Base-by-base conservation (phyloP, 2,888 invertebrate genomes). In the Endotricha flammealis region DNA sequence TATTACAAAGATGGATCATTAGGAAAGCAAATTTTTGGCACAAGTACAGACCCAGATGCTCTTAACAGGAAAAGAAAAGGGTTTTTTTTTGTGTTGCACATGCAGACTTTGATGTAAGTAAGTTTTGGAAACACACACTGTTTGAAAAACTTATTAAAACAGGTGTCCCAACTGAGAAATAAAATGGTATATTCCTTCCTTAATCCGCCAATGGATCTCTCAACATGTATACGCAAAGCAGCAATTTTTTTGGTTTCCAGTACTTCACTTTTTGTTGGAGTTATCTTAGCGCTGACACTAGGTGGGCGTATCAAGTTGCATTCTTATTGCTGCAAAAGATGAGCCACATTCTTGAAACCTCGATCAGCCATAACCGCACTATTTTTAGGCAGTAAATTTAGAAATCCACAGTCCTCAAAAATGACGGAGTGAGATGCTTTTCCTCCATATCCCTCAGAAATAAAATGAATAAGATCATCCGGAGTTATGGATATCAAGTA, bases 401-500 rank as follows among this genome's bases (percentile, higher is more conserved):
- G 10, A 36, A 44, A 37, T 13, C 23, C 39, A 12, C 46, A 30
- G 10, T 50, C 38, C 38, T 48, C 39, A 34, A 50, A 39, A 20
- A 48, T 40, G 13, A 14, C 22, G 12, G 31, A 28, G 20, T 53
- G 48, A 4, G 46, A 7, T 8, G 32, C 36, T 16, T 43, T 38
- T 1, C 68, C 61, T 16, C 67, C 65, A 49, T 46, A 66, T 3
- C 67, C 67, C 8, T 38, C 27, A 9, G 66, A 69, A 4, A 70
- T 44, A 48, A 51, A 69, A 38, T 55, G 61, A 9, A 71, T 57
- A 1, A 63, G 32, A 1, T 67, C 59, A 53, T 58, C 53, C 2
- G 64, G 60, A 12, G 61, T 55, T 23, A 39, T 37, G 6, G 56
- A 55, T 24, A 63, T 46, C 11, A 60, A 44, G 48, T 58, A 70